phyloP scores from a whole-genome alignment of 2,888 invertebrate genomes.

The Herminia tarsipennalis region DNA sequence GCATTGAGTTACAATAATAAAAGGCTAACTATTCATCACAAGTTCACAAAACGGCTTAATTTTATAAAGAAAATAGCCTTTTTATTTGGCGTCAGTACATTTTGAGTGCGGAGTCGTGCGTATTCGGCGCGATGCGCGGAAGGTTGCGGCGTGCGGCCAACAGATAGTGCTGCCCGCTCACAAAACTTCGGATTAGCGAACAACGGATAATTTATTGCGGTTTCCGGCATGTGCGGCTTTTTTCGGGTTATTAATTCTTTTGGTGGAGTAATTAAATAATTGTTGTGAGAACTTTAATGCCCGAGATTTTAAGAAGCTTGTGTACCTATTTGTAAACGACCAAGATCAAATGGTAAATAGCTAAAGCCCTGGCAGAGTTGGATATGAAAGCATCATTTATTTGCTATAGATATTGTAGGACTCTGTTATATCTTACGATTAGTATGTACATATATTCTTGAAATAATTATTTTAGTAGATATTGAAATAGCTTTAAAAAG shows the following conservation, averaged over 20 bases:
- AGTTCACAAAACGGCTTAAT: constrained; percentile 52
- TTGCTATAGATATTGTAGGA: no score
- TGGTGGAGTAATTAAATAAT: constrained; percentile 7
- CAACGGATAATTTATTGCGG: constrained; percentile 68
- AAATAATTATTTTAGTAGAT: no score
- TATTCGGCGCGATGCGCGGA: constrained; percentile 77
- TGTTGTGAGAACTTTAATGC: neutral
- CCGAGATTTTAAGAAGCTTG: no score
- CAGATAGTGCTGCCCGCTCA: constrained; percentile 76
- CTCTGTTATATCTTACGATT: no score
- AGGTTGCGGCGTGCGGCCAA: constrained; percentile 78
- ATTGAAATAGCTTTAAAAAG: no score
- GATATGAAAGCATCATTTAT: no score
- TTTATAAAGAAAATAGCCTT: neutral
- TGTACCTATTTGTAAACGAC: no score
- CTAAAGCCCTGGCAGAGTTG: no score
- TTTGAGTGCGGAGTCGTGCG: constrained; percentile 42
- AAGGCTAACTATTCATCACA: no score
- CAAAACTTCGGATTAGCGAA: constrained; percentile 69
- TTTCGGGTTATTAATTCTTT: constrained; percentile 28
- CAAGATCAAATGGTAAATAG: no score
- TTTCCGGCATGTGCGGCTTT: constrained; percentile 34
- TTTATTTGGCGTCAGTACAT: constrained; percentile 55
- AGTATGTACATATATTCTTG: no score
- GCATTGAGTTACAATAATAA: no score